phyloP scores from a whole-genome alignment of 1,140 invertebrate genomes.

The Musca vetustissima region DNA sequence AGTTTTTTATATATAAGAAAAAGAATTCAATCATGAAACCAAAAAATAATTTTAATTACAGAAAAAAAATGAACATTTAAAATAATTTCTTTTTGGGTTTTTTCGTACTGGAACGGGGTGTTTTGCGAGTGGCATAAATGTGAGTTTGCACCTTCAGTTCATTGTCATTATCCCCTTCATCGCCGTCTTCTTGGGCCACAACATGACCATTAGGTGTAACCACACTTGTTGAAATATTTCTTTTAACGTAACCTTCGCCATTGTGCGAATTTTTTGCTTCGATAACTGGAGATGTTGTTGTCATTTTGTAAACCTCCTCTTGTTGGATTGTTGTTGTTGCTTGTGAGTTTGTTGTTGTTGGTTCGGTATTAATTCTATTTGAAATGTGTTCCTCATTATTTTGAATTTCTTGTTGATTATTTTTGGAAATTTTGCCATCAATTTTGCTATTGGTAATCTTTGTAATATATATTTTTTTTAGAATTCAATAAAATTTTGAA shows the following conservation, averaged over 20 bases:
- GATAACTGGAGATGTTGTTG: not conserved
- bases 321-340: not conserved
- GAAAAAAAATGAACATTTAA: not conserved
- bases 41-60: not conserved
- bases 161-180: not conserved
- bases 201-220: constrained; percentile 14
- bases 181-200: constrained; percentile 7
- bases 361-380: too few relatives aligned
- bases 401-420: too few relatives aligned
- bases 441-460: too few relatives aligned
- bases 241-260: too few relatives aligned
- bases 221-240: not conserved
- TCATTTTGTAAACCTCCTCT: not conserved
- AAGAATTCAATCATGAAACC: too few relatives aligned
- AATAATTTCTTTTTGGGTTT: constrained; percentile 13
- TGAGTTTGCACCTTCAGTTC: not conserved
- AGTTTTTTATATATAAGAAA: too few relatives aligned
- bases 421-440: too few relatives aligned
- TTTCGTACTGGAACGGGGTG: not conserved
- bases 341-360: not conserved
- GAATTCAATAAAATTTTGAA: too few relatives aligned
- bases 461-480: too few relatives aligned
- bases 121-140: too few relatives aligned
- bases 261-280: not conserved
- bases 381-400: too few relatives aligned